Evolutionary conservation across 2,797 vertebrate genomes (phyloP).

Genomic region (Melanotaenia pygmaea): DNA sequence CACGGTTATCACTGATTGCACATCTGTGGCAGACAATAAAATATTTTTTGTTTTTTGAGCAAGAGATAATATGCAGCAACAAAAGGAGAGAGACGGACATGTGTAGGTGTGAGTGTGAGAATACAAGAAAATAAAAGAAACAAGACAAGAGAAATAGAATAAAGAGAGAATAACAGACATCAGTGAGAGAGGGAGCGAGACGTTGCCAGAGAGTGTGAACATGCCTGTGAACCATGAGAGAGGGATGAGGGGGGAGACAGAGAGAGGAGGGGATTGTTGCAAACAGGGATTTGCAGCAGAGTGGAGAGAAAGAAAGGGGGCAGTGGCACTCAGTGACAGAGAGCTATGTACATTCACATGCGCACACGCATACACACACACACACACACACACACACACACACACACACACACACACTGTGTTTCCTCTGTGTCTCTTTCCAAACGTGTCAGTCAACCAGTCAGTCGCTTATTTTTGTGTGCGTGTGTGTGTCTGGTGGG

Average conservation of each 20-base stretch:
- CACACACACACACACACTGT: conserved; percentile 56
- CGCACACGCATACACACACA: conserved; percentile 41
- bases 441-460: conserved; percentile 76
- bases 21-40: background rate
- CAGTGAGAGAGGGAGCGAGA: conserved; percentile 46
- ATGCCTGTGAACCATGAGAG: conserved; percentile 67
- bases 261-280: conserved; percentile 69
- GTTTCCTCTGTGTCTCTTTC: conserved; percentile 73
- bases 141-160: conserved; percentile 19
- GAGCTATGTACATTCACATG: conserved; percentile 72
- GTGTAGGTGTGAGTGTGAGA: background rate
- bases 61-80: too few species aligned
- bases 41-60: background rate
- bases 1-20: background rate
- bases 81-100: background rate
- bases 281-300: conserved; percentile 79
- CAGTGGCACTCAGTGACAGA: conserved; percentile 80
- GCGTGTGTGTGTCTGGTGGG: conserved; percentile 69
- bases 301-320: conserved; percentile 77
- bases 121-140: background rate
- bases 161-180: conserved; percentile 27
- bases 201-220: conserved; percentile 60
- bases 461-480: conserved; percentile 75
- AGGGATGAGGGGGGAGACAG: conserved; percentile 57
- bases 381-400: conserved; percentile 50